Evolutionary conservation across 37 sponge, comb jelly and placozoan genomes (phyloP).

Genomic region (Axinella damicornis): DNA sequence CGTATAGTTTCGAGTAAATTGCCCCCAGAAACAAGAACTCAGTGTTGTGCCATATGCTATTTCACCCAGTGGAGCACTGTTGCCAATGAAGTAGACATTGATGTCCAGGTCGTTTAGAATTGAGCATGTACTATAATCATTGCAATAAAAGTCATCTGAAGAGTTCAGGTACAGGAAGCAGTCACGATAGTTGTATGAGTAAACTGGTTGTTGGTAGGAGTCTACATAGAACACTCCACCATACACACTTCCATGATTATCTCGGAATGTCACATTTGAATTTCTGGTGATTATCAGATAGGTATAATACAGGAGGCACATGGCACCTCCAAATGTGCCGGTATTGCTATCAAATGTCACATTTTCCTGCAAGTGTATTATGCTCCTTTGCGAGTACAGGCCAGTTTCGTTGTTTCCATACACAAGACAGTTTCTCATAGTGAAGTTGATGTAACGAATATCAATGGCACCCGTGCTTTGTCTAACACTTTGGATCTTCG

Average conservation of each 20-base stretch:
- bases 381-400: background rate
- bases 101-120: background rate
- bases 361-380: background rate
- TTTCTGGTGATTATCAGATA: background rate
- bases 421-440: background rate
- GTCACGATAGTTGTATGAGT: too few relatives aligned
- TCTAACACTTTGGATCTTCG: too few relatives aligned
- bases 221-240: background rate
- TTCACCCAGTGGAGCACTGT: background rate
- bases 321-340: conserved; percentile 5
- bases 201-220: too few relatives aligned
- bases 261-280: background rate
- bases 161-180: conserved; percentile 10
- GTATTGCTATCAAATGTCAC: background rate
- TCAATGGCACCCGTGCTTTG: too few relatives aligned
- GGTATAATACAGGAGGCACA: background rate
- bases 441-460: too few relatives aligned
- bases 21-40: conserved; percentile 10
- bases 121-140: background rate
- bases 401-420: background rate
- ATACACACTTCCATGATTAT: background rate
- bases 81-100: background rate
- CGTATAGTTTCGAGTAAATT: too few relatives aligned
- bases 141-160: background rate
- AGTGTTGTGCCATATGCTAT: conserved; percentile 4